A percentile compares a stretch with the other conserved stretches of the same genome.
Evolutionary conservation across 1,140 invertebrate species (phyloP).

Genomic region (Latrodectus geometricus): DNA sequence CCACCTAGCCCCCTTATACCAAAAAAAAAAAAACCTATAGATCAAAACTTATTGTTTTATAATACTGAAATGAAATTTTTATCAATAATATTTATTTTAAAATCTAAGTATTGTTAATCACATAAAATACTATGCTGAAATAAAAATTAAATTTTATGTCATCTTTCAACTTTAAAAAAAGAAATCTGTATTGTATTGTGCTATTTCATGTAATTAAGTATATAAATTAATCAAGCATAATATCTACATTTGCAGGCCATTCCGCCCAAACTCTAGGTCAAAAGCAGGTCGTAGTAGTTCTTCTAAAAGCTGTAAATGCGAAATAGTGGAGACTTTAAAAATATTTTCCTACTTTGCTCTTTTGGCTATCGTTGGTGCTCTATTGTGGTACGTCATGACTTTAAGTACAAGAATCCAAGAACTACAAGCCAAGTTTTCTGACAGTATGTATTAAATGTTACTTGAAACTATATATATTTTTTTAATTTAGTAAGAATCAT

Average conservation of each 20-base stretch:
- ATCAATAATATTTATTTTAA: too few species aligned
- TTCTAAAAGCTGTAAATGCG: slow-evolving; percentile 38
- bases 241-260: slow-evolving; percentile 24
- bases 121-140: background rate
- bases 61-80: too few species aligned
- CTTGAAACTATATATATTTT: too few species aligned
- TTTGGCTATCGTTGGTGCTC: slow-evolving; percentile 43
- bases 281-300: slow-evolving; percentile 31
- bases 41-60: too few species aligned
- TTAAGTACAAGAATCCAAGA: slow-evolving; percentile 54
- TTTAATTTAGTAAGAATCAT: too few species aligned
- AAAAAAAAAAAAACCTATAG: too few species aligned
- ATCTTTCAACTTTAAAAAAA: background rate
- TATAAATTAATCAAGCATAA: background rate
- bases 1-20: too few species aligned
- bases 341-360: slow-evolving; percentile 43
- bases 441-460: slow-evolving; percentile 30
- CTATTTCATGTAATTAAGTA: background rate
- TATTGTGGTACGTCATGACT: slow-evolving; percentile 58
- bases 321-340: slow-evolving; percentile 31
- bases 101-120: too few species aligned
- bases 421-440: slow-evolving; percentile 52
- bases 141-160: background rate
- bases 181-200: background rate
- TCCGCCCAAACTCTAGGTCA: slow-evolving; percentile 31